Conservation (phyloP, 2,113 vertebrate species). For the Chaenocephalus aceratus region DNA sequence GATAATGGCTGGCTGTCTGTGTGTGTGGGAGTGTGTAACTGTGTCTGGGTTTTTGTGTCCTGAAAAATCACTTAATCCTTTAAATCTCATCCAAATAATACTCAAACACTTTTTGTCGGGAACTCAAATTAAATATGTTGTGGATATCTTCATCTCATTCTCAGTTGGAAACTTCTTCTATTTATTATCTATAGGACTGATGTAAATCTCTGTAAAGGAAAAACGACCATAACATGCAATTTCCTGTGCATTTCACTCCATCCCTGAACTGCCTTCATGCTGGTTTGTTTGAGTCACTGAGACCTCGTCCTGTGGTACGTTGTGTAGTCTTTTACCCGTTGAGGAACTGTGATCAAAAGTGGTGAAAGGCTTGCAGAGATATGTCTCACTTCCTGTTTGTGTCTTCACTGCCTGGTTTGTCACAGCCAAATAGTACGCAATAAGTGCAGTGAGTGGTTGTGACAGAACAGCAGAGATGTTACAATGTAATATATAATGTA, state of each 20-base stretch:
- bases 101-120: constrained; percentile 35
- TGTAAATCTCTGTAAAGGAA: constrained; percentile 9
- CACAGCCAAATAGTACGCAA: constrained; percentile 18
- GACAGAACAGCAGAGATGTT: background rate
- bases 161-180: background rate
- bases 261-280: background rate
- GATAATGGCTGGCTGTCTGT: constrained; percentile 42
- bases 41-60: constrained; percentile 39
- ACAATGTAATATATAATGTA: background rate
- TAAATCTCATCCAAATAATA: constrained; percentile 28
- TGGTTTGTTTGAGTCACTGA: constrained; percentile 4
- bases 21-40: constrained; percentile 29
- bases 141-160: background rate
- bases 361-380: constrained; percentile 7
- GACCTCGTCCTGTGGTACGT: background rate
- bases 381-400: constrained; percentile 65
- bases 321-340: background rate
- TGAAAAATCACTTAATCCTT: constrained; percentile 41
- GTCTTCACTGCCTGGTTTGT: constrained; percentile 35
- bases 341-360: constrained; percentile 16
- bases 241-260: background rate
- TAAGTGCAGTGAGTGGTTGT: background rate
- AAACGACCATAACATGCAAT: background rate
- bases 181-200: constrained; percentile 8
- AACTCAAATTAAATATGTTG: constrained; percentile 5